Base-by-base conservation (phyloP, 2,888 invertebrate genomes). In the Pristionchus mayeri region DNA sequence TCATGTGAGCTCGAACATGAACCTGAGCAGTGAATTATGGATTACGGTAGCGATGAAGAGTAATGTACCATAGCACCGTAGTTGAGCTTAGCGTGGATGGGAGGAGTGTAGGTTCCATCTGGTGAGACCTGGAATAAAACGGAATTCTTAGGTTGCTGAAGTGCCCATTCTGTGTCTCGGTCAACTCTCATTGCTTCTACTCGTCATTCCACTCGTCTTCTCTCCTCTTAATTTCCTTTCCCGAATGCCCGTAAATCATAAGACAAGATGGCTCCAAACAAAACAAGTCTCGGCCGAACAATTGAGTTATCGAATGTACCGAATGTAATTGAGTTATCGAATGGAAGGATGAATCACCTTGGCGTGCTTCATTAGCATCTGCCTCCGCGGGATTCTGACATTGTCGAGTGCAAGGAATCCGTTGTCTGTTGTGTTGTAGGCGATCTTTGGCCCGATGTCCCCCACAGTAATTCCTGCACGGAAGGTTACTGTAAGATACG, bases 341-440 rank as follows among this genome's bases (percentile, higher is more conserved):
- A 11, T 63, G n/a, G 24, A 21, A 27, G 4, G 27, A 30, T 7
- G 9, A 24, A 50, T 27, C 48, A 97, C 97, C 94, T 97, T 95
- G 63, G 96, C 95, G 93, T 97, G 96, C 94, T 96, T 97, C 97
- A 98, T 98, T 27, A 98, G 94, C 97, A 98, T 96, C 88, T 96
- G 94, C 18, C 95, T 95, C 78, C 97, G 94, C 0, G 98, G 98
- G 93, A 98, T 96, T 89, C 97, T 95, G 13, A 96, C 95, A 90
- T 96, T 95, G 85, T 96, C 95, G 87, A 98, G 95, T 3, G 96
- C 96, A 63, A 98, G 94, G 94, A 96, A 98, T 0, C 98, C 98
- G 93, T 98, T 98, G 93, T 98, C 98, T 30, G 96, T 95, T 0
- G 95, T 95, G 91, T 96, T 96, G 96, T 97, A 97, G 86, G 97